Percentiles rank a stretch among this genome's conserved stretches.
These are phyloP conservation scores for Goniozus legneri DNA, from an alignment of 1,140 invertebrate genomes.

Conservation along the genomic window DNA sequence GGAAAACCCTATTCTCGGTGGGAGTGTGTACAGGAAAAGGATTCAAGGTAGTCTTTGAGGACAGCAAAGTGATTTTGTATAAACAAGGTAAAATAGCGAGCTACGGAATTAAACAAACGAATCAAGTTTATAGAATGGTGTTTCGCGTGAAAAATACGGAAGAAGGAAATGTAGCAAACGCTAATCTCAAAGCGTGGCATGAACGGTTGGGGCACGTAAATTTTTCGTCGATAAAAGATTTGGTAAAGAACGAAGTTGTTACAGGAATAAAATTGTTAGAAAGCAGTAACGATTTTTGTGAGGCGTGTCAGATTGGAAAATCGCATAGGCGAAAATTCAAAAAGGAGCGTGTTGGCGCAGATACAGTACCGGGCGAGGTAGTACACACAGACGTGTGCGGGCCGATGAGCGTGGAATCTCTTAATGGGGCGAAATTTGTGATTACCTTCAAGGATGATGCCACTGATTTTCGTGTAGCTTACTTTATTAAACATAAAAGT, in stretches of 20 bases:
- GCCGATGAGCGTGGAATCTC: slow-evolving; percentile 21
- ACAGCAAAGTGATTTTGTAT: background rate
- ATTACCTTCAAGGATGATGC: background rate
- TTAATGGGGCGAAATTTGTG: background rate
- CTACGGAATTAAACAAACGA: background rate
- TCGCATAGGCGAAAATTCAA: background rate
- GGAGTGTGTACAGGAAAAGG: no score
- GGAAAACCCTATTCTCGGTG: no score
- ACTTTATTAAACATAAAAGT: slow-evolving; percentile 6
- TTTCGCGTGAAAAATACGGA: background rate
- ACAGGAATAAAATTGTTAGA: background rate
- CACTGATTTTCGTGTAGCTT: background rate
- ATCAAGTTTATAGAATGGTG: slow-evolving; percentile 1
- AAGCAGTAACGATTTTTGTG: background rate
- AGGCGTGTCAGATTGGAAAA: background rate
- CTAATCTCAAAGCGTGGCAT: background rate
- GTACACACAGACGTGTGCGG: slow-evolving; percentile 5
- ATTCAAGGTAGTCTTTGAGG: background rate
- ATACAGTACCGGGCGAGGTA: background rate
- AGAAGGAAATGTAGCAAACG: background rate
- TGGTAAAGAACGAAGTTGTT: background rate
- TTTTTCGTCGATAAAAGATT: background rate
- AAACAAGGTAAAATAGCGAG: background rate
- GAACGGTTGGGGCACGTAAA: background rate
- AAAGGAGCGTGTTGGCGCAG: background rate